These are phyloP conservation scores for Petrolisthes cinctipes DNA, from an alignment of 2,888 invertebrate species.

Conservation along the genomic window DNA sequence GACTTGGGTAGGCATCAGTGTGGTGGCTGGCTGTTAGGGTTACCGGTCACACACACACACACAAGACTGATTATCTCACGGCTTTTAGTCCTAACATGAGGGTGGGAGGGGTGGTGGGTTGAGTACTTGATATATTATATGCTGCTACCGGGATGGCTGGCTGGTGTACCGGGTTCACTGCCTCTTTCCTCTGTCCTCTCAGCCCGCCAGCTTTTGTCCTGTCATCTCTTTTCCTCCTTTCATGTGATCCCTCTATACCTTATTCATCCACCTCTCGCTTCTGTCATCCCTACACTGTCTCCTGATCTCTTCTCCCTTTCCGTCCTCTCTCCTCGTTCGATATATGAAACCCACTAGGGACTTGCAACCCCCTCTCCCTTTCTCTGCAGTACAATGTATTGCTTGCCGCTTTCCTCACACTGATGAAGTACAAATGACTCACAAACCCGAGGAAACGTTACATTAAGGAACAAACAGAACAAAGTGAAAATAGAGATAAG, in stretches of 20 bases:
- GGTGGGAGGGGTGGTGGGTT: slow-evolving; percentile 3
- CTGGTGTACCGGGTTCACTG: background rate
- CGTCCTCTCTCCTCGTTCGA: too few relatives aligned
- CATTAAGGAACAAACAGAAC: too few relatives aligned
- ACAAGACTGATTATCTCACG: slow-evolving; percentile 3
- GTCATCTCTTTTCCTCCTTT: slow-evolving; percentile 1
- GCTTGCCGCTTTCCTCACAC: too few relatives aligned
- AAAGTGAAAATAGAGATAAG: too few relatives aligned
- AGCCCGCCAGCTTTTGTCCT: background rate
- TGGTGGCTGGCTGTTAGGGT: slow-evolving; percentile 7
- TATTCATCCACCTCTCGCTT: background rate
- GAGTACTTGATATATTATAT: slow-evolving; percentile 46
- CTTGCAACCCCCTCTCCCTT: too few relatives aligned
- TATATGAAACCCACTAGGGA: too few relatives aligned
- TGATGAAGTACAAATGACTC: too few relatives aligned
- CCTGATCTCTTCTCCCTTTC: too few relatives aligned
- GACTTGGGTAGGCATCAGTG: background rate
- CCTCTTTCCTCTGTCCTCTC: slow-evolving; percentile 1
- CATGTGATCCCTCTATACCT: background rate
- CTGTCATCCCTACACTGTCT: background rate
- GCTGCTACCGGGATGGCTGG: slow-evolving; percentile 32
- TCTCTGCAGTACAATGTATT: too few relatives aligned
- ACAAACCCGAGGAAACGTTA: too few relatives aligned
- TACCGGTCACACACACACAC: slow-evolving; percentile 3
- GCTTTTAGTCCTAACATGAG: slow-evolving; percentile 10